Evolutionary conservation across 2,113 vertebrate species (phyloP).

Genomic region (Halichoerus grypus): DNA sequence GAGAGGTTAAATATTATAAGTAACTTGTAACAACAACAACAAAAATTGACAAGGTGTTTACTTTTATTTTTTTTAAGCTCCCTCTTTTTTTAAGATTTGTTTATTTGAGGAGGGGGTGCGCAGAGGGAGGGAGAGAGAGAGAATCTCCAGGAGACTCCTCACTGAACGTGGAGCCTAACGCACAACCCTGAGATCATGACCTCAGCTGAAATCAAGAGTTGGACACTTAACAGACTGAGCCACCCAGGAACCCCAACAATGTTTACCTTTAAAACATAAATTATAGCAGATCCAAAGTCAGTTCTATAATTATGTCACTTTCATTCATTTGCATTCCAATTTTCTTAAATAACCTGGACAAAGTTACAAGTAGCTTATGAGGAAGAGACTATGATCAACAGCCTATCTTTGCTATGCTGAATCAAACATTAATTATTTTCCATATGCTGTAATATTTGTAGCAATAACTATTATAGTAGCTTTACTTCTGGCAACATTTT

Average conservation of each 20-base stretch:
- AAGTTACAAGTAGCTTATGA: not conserved
- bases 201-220: not conserved
- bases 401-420: not conserved
- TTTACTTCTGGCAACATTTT: constrained; percentile 27
- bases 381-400: not conserved
- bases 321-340: constrained; percentile 4
- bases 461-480: not conserved
- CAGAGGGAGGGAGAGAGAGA: not conserved
- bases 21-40: not conserved
- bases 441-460: not conserved
- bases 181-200: not conserved
- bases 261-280: not conserved
- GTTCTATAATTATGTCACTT: not conserved
- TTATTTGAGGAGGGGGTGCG: not conserved
- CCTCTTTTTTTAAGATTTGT: not conserved
- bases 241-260: not conserved
- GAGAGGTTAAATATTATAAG: constrained; percentile 34
- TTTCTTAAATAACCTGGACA: not conserved
- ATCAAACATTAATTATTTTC: not conserved
- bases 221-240: not conserved
- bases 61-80: not conserved
- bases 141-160: not conserved
- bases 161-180: not conserved
- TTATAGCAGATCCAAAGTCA: not conserved
- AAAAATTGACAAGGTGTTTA: not conserved